Base-by-base conservation (phyloP, 2,797 vertebrate genomes). In the Sciaenops ocellatus region DNA sequence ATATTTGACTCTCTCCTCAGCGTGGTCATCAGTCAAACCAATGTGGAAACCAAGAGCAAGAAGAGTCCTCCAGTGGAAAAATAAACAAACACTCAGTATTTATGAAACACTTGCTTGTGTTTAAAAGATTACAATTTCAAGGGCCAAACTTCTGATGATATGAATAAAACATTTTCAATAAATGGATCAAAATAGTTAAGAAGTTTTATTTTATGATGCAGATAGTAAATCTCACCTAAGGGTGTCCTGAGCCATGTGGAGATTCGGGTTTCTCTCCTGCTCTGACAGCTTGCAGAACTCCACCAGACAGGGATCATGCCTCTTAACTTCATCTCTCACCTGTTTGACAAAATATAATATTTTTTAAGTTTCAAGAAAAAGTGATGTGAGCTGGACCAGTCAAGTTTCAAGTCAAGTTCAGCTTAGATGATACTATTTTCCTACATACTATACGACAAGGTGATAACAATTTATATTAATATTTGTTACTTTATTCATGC, bases 251-350 rank as follows among this genome's bases (percentile, higher is more conserved):
- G 97, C 97, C 87, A 96, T 95, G 83, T 98, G 97, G 48, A 98
- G 91, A 30, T 96, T 97, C 74, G 97, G 97, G 91, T 96, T 97
- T 90, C 95, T 96, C 81, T 99, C 97, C 79, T 96, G 97, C 56
- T 98, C 97, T 0, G 97, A 94, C 69, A 99, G 93, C 90, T 96
- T 97, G 55, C 94, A 95, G 92, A 99, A 99, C 72, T 98, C 97
- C 71, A 98, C 95, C 82, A 99, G 92, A 87, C 96, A 97, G 0
- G 97, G 96, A 24, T 99, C 97, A 0, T 97, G 95, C 63, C 90
- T 95, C 89, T 97, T 99, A 57, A 92, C 93, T 82, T 99, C 97
- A 67, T 99, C 98, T 93, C 95, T 96, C 47, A 97, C 94, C 98
- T 99, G 90, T 59, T 92, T 81, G 65, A 83, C 34, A 77, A 51